phyloP scores from a whole-genome alignment of 2,888 invertebrate species.

The Synanthedon tipuliformis region DNA sequence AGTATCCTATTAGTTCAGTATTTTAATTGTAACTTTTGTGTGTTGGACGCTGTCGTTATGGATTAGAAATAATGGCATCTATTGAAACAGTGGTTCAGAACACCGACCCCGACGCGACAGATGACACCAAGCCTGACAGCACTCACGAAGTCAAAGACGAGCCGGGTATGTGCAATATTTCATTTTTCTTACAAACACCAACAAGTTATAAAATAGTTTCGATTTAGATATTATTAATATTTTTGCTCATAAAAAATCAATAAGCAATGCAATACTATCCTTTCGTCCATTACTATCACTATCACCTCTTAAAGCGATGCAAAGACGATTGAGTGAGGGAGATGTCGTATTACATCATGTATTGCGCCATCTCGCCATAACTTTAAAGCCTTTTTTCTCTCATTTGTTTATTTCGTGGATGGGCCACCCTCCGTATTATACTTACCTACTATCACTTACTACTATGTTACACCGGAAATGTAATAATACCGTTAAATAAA shows the following conservation, averaged over 20 bases:
- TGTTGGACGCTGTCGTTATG: conserved; percentile 56
- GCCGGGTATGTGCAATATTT: conserved; percentile 43
- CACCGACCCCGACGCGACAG: conserved; percentile 73
- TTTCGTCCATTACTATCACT: no score
- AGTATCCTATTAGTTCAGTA: no score
- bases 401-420: no score
- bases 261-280: background rate
- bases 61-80: conserved; percentile 82
- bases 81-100: conserved; percentile 88
- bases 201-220: background rate
- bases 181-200: background rate
- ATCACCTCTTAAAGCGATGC: no score
- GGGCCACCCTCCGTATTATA: no score
- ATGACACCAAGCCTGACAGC: conserved; percentile 75
- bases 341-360: no score
- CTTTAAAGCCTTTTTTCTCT: no score
- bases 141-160: conserved; percentile 78
- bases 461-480: no score
- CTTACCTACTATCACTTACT: no score
- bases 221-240: background rate
- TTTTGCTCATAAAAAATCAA: background rate
- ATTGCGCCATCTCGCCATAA: no score
- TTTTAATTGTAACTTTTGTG: conserved; percentile 49
- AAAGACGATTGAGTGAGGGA: no score
- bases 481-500: background rate